Evolutionary conservation across 53 echinoderm and acorn worm genomes (phyloP).

Genomic region (Astropecten irregularis): DNA sequence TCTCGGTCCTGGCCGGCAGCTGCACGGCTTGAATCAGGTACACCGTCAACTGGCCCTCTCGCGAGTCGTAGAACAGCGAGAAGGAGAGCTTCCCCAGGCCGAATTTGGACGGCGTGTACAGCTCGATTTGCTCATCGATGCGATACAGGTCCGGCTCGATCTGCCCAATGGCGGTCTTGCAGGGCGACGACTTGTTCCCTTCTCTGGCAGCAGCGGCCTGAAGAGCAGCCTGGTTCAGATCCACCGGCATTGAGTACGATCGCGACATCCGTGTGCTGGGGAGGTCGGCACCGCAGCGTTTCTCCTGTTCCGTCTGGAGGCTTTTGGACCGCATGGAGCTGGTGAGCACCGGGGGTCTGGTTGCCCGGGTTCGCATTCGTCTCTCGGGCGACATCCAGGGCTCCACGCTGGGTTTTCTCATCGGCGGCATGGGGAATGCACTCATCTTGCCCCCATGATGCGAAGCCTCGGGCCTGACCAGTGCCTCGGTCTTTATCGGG

Average conservation of each 20-base stretch:
- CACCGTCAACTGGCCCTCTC: slow-evolving; percentile 69
- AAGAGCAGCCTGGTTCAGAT: slow-evolving; percentile 21
- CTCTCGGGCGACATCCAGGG: slow-evolving; percentile 35
- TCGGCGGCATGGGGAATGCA: slow-evolving; percentile 19
- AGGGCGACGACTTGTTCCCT: not conserved
- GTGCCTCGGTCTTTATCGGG: slow-evolving; percentile 40
- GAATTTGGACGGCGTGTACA: slow-evolving; percentile 55
- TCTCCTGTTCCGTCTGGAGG: not conserved
- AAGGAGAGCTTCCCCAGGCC: slow-evolving; percentile 84
- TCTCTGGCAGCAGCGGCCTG: not conserved
- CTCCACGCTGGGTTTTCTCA: slow-evolving; percentile 23
- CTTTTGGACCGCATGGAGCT: slow-evolving; percentile 22
- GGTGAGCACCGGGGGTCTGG: not conserved
- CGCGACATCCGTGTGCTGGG: slow-evolving; percentile 19
- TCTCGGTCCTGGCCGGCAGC: slow-evolving; percentile 66
- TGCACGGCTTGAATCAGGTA: slow-evolving; percentile 75
- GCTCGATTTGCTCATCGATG: slow-evolving; percentile 41
- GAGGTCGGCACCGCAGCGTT: not conserved
- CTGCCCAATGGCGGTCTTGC: slow-evolving; percentile 43
- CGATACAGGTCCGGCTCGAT: slow-evolving; percentile 69
- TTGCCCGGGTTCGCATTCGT: not conserved
- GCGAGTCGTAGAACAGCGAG: slow-evolving; percentile 70
- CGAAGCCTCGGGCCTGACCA: slow-evolving; percentile 2
- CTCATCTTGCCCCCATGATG: not conserved
- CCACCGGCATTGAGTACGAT: slow-evolving; percentile 71